Conservation (phyloP, 1,140 invertebrate genomes). For the Propsilocerus akamusi region DNA sequence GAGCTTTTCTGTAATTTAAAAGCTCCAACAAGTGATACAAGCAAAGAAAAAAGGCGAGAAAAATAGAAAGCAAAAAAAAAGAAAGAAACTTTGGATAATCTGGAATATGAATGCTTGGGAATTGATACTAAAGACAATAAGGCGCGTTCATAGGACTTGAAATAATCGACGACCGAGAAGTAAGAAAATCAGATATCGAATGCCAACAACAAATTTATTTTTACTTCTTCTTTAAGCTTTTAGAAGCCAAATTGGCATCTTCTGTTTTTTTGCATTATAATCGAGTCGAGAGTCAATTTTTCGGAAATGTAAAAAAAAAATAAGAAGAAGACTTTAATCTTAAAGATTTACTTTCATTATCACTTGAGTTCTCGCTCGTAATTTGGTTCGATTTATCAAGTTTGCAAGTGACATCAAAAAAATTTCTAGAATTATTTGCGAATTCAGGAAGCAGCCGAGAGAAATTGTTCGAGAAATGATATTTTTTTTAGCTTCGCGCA, state of each 20-base stretch:
- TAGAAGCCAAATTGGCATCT: background rate
- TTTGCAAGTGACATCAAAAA: too few species aligned
- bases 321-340: too few species aligned
- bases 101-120: background rate
- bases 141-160: background rate
- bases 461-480: too few species aligned
- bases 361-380: too few species aligned
- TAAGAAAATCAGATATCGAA: background rate
- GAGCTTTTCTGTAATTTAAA: background rate
- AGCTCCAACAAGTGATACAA: background rate
- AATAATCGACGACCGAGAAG: background rate
- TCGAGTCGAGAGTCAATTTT: background rate
- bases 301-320: background rate
- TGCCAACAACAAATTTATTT: background rate
- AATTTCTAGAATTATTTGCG: too few species aligned
- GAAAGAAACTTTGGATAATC: background rate
- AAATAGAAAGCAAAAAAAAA: background rate
- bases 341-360: too few species aligned
- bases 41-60: background rate
- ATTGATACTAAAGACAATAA: conserved; percentile 2
- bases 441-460: too few species aligned
- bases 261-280: background rate
- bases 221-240: background rate
- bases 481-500: too few species aligned
- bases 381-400: too few species aligned